phyloP scores from a whole-genome alignment of 2,888 invertebrate genomes.

The Lissonota sp. region DNA sequence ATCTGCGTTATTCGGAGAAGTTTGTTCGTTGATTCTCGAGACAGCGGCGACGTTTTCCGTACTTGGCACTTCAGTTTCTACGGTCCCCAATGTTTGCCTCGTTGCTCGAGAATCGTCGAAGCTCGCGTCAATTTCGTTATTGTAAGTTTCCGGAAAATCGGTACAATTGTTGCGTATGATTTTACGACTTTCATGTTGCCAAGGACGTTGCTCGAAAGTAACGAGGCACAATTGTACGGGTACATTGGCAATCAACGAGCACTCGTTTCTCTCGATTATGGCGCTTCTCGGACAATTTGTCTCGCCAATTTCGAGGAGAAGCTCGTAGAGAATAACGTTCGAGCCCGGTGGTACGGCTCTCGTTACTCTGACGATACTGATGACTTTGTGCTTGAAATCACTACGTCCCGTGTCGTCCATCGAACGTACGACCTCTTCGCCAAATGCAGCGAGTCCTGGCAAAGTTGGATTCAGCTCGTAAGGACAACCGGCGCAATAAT shows the following conservation, averaged over 20 bases:
- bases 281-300: constrained; percentile 77
- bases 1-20: constrained; percentile 69
- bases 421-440: constrained; percentile 72
- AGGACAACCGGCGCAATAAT: constrained; percentile 81
- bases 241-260: constrained; percentile 72
- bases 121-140: constrained; percentile 69
- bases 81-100: constrained; percentile 50
- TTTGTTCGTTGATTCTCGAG: constrained; percentile 72
- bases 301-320: constrained; percentile 78
- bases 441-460: constrained; percentile 77
- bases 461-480: constrained; percentile 79
- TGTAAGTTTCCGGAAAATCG: constrained; percentile 67
- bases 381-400: constrained; percentile 78
- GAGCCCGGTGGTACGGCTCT: constrained; percentile 77
- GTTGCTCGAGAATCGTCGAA: constrained; percentile 56
- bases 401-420: constrained; percentile 76
- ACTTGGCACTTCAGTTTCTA: constrained; percentile 45
- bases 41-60: constrained; percentile 62
- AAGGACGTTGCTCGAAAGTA: constrained; percentile 78
- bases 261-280: constrained; percentile 73
- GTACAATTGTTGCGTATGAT: constrained; percentile 80
- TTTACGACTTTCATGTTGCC: constrained; percentile 73
- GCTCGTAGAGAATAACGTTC: constrained; percentile 77
- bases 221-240: constrained; percentile 76
- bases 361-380: constrained; percentile 76